phyloP scores from a whole-genome alignment of 1,140 invertebrate species.

The Metaphire vulgaris region DNA sequence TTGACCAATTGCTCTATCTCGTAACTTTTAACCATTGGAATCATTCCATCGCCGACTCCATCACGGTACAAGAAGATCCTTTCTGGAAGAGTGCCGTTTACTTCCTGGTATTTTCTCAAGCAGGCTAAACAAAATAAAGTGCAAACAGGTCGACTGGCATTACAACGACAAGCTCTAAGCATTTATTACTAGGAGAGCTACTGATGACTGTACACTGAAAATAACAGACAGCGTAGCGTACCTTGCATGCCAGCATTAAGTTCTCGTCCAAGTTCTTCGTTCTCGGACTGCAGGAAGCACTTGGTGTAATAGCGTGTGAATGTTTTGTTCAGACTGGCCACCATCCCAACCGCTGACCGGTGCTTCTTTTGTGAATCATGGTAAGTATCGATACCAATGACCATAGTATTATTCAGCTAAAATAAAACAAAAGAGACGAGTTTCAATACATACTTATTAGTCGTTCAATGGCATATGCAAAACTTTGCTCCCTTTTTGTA shows the following conservation, averaged over 20 bases:
- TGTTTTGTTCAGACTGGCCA: constrained; percentile 67
- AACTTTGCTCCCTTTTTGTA: no score
- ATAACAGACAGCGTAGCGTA: neutral
- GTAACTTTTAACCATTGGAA: constrained; percentile 63
- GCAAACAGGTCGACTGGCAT: no score
- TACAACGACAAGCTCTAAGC: no score
- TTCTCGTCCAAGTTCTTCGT: neutral
- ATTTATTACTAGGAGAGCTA: no score
- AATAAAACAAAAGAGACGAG: neutral
- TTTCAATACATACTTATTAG: no score
- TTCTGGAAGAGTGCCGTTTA: constrained; percentile 56
- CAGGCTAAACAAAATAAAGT: constrained; percentile 15
- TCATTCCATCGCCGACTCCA: constrained; percentile 82
- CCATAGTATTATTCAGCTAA: constrained; percentile 59
- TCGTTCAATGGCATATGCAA: no score
- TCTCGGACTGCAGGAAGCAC: neutral
- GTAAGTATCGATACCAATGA: constrained; percentile 85
- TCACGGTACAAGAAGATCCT: constrained; percentile 85
- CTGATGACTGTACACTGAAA: neutral
- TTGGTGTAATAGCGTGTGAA: constrained; percentile 34
- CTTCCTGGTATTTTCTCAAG: constrained; percentile 23
- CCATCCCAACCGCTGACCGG: constrained; percentile 68
- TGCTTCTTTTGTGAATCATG: constrained; percentile 62
- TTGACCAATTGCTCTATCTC: no score
- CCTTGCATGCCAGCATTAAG: neutral